Evolutionary conservation across 2,888 invertebrate species (phyloP), one percentile per base, ranked within the genome.

Genomic region (Pristionchus maxplancki): DNA sequence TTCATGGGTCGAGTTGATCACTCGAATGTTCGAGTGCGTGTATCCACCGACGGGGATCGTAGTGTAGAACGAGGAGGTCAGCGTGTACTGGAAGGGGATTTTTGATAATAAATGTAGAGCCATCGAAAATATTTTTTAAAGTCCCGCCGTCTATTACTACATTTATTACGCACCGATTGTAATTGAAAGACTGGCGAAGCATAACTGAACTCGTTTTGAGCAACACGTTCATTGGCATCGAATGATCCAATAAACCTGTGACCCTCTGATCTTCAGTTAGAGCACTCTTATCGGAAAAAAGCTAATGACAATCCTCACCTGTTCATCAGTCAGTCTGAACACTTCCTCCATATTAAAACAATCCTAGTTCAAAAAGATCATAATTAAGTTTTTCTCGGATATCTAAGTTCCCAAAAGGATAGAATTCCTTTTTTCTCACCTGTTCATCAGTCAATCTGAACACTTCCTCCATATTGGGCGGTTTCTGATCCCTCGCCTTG

Each of bases 51-150:
- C 92, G 31, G 96, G 96, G 58, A 96, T 94, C 58, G 95, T 91
- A 85, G 95, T 94, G 93, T 95, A 96, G 93, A 95, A 96, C 89
- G 95, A 95, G 92, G 95, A 95, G 83, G 95, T 95, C 82, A 95
- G 92, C 62, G 95, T 94, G 50, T 89, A 90, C 92, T 92, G 89
- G 83, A 90, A 90, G 48, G 31, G 31, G 11, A 31, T 31, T 67
- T 17, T 34, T 67, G 81, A 44, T 67, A 1, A 67, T 8, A 58
- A 58, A n/a, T 58, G 17, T n/a, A 58, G 24, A 44, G 44, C n/a
- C 5, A 58, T 20, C 58, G n/a, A 58, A 24, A 17, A 58, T n/a
- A n/a, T n/a, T n/a, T n/a, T n/a, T n/a, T n/a, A n/a, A n/a, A n/a
- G n/a, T n/a, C n/a, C n/a, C n/a, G 5, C 58, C n/a, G n/a, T 58